Evolutionary conservation across 2,888 invertebrate species (phyloP), one percentile per base, ranked within the genome.

Genomic region (Drosophila mayaguana): DNA sequence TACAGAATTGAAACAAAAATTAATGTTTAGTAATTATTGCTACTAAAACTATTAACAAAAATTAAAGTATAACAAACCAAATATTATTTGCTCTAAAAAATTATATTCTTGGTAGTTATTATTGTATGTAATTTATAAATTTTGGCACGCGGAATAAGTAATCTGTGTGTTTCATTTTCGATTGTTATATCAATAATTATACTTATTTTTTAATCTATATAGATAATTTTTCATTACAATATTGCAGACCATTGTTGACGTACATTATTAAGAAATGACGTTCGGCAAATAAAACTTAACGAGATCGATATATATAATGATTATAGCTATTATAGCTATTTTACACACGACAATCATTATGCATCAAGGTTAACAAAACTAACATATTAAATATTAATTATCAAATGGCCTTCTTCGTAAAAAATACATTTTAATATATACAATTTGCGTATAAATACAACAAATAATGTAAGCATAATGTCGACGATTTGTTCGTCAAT

Each of bases 281-380:
- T 77, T 69, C 65, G 81, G 72, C 68, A 77, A 81, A 86, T 83
- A 80, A 87, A 78, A 84, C 82, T 87, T 84, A 80, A 80, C 84
- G 84, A 85, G 84, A 85, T 85, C 84, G 75, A 57, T 73, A 72
- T 70, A 72, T 55, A 72, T 38, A 69, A 61, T 54, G 46, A 45
- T 67, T 75, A 68, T 57, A 60, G 57, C 75, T 72, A 71, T 54
- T 40, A 48, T 73, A n/a, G n/a, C n/a, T n/a, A n/a, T 73, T 79
- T 70, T 79, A 76, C 79, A 79, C 43, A 63, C 38, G 59, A 55
- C 54, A 25, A 18, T 48, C 16, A 38, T n/a, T 54, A 18, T 36
- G 36, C 40, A 32, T 28, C 38, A 68, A 51, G 50, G 36, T 55
- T 62, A 60, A 65, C 59, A 18, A 61, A 43, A 65, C 51, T 45